These are phyloP conservation scores for Chiloscyllium punctatum DNA, from an alignment of 2,797 vertebrate genomes.

Conservation along the genomic window DNA sequence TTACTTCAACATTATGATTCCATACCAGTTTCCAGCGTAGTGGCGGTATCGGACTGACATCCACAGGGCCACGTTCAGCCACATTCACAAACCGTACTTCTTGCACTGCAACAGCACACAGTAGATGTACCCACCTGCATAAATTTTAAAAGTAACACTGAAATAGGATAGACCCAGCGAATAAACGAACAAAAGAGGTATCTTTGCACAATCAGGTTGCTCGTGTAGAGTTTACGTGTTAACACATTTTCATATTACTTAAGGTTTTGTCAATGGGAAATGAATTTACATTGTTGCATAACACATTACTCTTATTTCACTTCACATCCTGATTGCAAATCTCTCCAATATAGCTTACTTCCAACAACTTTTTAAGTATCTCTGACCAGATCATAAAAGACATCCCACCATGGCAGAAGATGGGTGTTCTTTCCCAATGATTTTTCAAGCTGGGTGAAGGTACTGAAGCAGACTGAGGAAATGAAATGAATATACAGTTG, in stretches of 20 bases:
- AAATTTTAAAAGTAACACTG: neutral
- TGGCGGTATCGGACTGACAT: slow-evolving; percentile 84
- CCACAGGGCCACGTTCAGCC: slow-evolving; percentile 81
- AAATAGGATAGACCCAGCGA: neutral
- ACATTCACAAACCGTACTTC: slow-evolving; percentile 93
- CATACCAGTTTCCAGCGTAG: slow-evolving; percentile 86
- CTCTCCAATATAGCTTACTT: neutral
- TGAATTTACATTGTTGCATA: neutral
- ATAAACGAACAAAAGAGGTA: neutral
- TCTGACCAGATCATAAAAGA: neutral
- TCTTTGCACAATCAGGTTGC: neutral
- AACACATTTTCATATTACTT: neutral
- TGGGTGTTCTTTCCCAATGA: neutral
- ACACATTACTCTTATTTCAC: neutral
- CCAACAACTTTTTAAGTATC: neutral
- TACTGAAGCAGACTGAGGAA: neutral
- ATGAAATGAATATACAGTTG: neutral
- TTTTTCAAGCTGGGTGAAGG: neutral
- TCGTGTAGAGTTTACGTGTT: neutral
- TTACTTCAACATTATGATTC: neutral
- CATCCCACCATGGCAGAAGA: neutral
- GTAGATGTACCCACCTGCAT: slow-evolving; percentile 89
- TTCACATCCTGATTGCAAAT: neutral
- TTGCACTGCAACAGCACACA: slow-evolving; percentile 89
- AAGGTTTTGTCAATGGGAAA: neutral